phyloP scores from a whole-genome alignment of 2,797 vertebrate species.

The Salmo trutta region DNA sequence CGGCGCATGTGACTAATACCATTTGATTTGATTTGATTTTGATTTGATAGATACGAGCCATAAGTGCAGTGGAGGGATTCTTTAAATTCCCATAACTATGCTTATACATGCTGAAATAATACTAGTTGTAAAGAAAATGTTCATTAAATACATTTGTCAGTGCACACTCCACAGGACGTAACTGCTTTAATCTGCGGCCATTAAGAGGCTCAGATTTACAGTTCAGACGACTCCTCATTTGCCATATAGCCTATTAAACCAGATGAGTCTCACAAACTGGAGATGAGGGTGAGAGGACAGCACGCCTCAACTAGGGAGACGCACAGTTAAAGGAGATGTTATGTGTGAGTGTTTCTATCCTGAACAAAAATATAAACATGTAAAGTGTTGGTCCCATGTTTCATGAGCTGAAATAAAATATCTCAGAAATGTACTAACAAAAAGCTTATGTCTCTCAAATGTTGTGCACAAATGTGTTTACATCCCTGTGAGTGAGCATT shows the following conservation, averaged over 20 bases:
- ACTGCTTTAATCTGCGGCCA: slow-evolving; percentile 79
- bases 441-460: too few species aligned
- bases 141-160: slow-evolving; percentile 84
- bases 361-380: neutral
- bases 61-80: slow-evolving; percentile 51
- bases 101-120: slow-evolving; percentile 76
- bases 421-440: too few species aligned
- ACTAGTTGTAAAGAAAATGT: slow-evolving; percentile 76
- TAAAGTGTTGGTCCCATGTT: too few species aligned
- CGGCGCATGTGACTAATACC: too few species aligned
- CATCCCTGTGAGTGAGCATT: too few species aligned
- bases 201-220: slow-evolving; percentile 80
- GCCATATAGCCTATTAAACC: slow-evolving; percentile 79
- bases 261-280: slow-evolving; percentile 72
- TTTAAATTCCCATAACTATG: slow-evolving; percentile 61
- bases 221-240: slow-evolving; percentile 73
- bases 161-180: slow-evolving; percentile 77
- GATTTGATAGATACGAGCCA: slow-evolving; percentile 14
- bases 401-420: too few species aligned
- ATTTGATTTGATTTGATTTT: too few species aligned
- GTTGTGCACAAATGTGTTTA: too few species aligned
- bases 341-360: neutral
- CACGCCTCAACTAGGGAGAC: slow-evolving; percentile 48
- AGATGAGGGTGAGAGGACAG: slow-evolving; percentile 68
- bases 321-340: slow-evolving; percentile 4